Conservation (phyloP, 2,113 vertebrate species). For the Bos taurus region DNA sequence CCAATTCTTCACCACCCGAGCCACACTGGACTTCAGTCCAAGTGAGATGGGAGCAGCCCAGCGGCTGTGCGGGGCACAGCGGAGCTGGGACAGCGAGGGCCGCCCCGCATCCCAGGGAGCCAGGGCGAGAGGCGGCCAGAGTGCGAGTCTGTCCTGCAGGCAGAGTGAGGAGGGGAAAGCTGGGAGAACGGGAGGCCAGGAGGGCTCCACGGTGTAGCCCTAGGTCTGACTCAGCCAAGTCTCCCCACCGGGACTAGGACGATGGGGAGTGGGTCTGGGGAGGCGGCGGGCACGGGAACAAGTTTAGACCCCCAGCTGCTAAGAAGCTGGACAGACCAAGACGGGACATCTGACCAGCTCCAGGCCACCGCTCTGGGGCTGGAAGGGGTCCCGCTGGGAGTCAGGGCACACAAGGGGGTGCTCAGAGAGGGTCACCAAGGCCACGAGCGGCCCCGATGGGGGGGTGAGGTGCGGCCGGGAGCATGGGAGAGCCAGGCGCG, state of each 20-base stretch:
- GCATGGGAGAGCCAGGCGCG: background rate
- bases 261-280: fast-evolving
- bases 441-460: fast-evolving
- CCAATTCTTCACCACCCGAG: background rate
- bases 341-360: fast-evolving
- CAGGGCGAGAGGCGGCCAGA: fast-evolving
- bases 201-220: background rate
- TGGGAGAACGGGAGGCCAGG: background rate
- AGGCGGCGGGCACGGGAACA: background rate
- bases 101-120: background rate
- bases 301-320: background rate
- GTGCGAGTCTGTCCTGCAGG: fast-evolving
- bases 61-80: fast-evolving
- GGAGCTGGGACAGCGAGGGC: fast-evolving
- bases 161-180: background rate
- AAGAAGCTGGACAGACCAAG: background rate
- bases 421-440: background rate
- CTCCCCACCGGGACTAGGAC: background rate
- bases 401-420: no score
- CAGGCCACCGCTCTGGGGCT: background rate
- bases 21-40: background rate
- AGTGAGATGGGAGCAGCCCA: fast-evolving
- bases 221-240: background rate
- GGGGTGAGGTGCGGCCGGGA: fast-evolving
- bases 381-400: background rate